Evolutionary conservation across 2,888 invertebrate genomes (phyloP).

Genomic region (Agrotis segetum): DNA sequence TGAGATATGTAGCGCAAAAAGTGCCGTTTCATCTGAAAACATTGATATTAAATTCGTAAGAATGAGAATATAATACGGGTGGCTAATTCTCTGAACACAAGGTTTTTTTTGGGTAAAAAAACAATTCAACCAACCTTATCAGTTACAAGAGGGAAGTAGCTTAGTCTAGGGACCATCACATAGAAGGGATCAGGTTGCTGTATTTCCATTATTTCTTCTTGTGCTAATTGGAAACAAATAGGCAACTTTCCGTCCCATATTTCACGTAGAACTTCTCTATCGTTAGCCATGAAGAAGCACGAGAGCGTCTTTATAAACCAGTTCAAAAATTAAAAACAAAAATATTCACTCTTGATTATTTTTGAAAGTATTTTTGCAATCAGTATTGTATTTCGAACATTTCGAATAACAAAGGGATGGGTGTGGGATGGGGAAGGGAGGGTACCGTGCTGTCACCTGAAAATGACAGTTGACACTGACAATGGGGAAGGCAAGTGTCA

Average conservation of each 20-base stretch:
- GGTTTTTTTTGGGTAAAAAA: neutral
- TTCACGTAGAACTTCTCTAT: conserved; percentile 98
- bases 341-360: neutral
- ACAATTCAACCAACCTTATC: conserved; percentile 95
- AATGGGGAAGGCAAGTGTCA: too few relatives aligned
- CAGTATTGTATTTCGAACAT: conserved; percentile 12
- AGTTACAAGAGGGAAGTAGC: conserved; percentile 98
- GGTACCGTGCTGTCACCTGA: too few relatives aligned
- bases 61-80: neutral
- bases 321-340: conserved; percentile 10
- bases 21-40: conserved; percentile 95
- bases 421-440: neutral
- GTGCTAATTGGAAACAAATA: conserved; percentile 96
- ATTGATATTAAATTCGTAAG: conserved; percentile 1
- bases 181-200: conserved; percentile 98
- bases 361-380: neutral
- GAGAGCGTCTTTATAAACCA: neutral
- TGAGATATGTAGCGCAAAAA: conserved; percentile 95
- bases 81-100: neutral
- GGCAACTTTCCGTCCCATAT: conserved; percentile 99
- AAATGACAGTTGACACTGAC: conserved; percentile 24
- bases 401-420: conserved; percentile 31
- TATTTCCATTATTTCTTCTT: conserved; percentile 96
- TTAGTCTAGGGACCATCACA: conserved; percentile 97
- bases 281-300: conserved; percentile 94